Evolutionary conservation across 2,888 invertebrate genomes (phyloP).

Genomic region (Andrena fulva): DNA sequence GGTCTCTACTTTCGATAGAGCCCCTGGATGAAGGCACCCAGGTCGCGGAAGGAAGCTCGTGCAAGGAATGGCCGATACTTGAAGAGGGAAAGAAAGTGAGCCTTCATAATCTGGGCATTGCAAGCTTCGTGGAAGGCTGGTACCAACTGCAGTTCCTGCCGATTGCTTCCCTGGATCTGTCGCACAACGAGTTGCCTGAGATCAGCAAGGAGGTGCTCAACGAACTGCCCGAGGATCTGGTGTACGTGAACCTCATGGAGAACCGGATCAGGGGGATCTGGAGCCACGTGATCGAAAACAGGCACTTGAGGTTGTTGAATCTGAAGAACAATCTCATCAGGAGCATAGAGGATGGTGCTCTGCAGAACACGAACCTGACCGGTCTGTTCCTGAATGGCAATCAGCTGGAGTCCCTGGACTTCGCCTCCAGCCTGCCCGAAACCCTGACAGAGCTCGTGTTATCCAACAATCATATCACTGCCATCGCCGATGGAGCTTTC

Average conservation of each 20-base stretch:
- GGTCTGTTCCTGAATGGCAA: slow-evolving; percentile 67
- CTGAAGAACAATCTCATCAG: slow-evolving; percentile 82
- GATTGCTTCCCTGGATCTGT: slow-evolving; percentile 66
- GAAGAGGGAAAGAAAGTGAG: slow-evolving; percentile 35
- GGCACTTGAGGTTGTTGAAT: slow-evolving; percentile 80
- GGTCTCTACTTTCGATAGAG: slow-evolving; percentile 63
- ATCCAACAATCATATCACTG: slow-evolving; percentile 60
- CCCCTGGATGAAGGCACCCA: slow-evolving; percentile 54
- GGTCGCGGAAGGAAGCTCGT: slow-evolving; percentile 42
- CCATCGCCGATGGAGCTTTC: slow-evolving; percentile 66
- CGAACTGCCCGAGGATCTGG: slow-evolving; percentile 70
- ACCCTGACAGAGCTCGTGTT: slow-evolving; percentile 66
- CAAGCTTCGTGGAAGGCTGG: slow-evolving; percentile 75
- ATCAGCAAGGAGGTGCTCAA: slow-evolving; percentile 74
- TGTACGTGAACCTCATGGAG: slow-evolving; percentile 61
- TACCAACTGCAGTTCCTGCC: slow-evolving; percentile 67
- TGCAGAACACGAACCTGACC: slow-evolving; percentile 79
- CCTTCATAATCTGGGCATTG: slow-evolving; percentile 66
- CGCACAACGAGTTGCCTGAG: slow-evolving; percentile 71
- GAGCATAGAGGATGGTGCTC: slow-evolving; percentile 81
- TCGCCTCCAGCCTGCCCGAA: slow-evolving; percentile 68
- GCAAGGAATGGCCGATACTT: slow-evolving; percentile 56
- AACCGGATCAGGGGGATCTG: slow-evolving; percentile 69
- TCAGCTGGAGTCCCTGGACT: slow-evolving; percentile 64
- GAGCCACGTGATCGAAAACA: slow-evolving; percentile 72